A percentile compares a stretch with the other conserved stretches of the same genome.
Conservation (phyloP, 2,797 vertebrate genomes). For the Otolemur crassicaudatus region DNA sequence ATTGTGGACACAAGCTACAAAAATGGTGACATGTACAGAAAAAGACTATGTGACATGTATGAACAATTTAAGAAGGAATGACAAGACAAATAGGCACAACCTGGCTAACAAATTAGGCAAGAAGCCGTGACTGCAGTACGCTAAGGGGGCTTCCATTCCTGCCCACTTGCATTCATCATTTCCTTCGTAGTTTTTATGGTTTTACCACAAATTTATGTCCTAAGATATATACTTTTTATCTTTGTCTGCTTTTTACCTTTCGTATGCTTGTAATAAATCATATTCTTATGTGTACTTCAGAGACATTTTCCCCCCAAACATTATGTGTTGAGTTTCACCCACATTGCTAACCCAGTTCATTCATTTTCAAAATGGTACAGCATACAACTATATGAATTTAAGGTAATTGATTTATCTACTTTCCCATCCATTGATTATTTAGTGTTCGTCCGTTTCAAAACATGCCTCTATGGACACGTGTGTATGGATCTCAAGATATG, state of each 20-base stretch:
- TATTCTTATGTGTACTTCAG: neutral
- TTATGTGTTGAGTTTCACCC: neutral
- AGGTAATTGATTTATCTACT: neutral
- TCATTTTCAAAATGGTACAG: neutral
- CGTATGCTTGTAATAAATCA: neutral
- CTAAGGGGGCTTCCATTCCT: neutral
- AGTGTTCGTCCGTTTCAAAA: neutral
- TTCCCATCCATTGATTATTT: neutral
- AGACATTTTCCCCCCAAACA: neutral
- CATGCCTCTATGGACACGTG: neutral
- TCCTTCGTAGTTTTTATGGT: neutral
- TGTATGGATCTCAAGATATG: neutral
- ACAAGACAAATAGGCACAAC: neutral
- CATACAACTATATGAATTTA: neutral
- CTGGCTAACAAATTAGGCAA: neutral
- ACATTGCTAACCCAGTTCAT: neutral
- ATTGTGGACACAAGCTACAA: neutral
- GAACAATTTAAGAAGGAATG: neutral
- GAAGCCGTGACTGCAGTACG: neutral
- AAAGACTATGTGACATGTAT: neutral
- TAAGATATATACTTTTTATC: neutral
- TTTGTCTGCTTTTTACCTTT: neutral
- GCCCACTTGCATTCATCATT: neutral
- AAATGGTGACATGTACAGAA: neutral
- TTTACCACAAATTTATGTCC: neutral